Conservation (phyloP, 2,888 invertebrate species). For the Melanostoma scalare region DNA sequence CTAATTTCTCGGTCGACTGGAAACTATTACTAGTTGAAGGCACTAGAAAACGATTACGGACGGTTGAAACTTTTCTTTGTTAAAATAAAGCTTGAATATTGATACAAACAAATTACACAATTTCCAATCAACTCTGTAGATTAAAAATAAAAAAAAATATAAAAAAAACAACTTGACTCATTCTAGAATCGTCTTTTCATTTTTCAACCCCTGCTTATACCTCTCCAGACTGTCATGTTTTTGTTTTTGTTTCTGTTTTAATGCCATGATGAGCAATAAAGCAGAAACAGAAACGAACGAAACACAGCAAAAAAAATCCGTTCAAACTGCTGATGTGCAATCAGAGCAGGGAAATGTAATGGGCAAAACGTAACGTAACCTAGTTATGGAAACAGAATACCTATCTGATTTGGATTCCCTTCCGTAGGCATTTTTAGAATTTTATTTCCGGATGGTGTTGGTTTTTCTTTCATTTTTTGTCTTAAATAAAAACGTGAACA, state of each 20-base stretch:
- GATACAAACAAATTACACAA: constrained; percentile 27
- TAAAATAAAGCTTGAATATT: neutral
- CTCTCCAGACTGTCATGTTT: too few species aligned
- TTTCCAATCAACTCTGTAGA: neutral
- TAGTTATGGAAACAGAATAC: constrained; percentile 29
- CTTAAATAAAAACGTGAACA: constrained; percentile 39
- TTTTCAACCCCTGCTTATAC: too few species aligned
- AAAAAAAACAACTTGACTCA: too few species aligned
- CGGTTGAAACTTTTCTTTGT: neutral
- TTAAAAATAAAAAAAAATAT: too few species aligned
- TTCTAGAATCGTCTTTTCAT: too few species aligned
- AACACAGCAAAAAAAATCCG: constrained; percentile 26
- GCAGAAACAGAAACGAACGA: constrained; percentile 5
- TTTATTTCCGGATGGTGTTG: neutral
- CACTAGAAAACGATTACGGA: constrained; percentile 7
- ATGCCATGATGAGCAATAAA: too few species aligned
- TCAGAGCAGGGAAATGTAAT: neutral
- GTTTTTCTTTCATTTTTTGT: constrained; percentile 29
- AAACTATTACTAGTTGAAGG: too few species aligned
- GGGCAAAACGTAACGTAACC: constrained; percentile 30
- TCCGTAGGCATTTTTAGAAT: constrained; percentile 12
- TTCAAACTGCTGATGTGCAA: constrained; percentile 18
- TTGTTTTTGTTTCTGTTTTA: too few species aligned
- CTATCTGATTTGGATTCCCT: neutral
- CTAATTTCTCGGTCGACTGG: too few species aligned